Percentiles rank a stretch among this genome's conserved stretches.
Conservation (phyloP, 2,113 vertebrate species). For the Nibea albiflora region DNA sequence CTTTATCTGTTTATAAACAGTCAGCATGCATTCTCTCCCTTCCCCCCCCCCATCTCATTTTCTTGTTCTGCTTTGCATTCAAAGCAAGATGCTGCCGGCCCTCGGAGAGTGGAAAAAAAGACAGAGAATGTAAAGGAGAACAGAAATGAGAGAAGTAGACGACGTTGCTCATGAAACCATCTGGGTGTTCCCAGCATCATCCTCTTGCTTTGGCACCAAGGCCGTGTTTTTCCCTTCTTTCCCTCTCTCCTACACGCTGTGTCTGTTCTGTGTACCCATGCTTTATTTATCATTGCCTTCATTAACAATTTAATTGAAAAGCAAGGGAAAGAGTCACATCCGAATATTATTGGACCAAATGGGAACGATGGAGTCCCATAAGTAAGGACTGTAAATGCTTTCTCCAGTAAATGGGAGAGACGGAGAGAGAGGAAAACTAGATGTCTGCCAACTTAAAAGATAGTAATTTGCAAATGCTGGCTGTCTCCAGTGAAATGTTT, state of each 20-base stretch:
- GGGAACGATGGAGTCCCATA: constrained; percentile 38
- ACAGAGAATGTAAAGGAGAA: constrained; percentile 17
- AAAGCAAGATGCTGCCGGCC: constrained; percentile 37
- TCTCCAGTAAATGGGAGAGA: constrained; percentile 24
- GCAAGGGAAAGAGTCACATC: constrained; percentile 53
- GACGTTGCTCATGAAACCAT: constrained; percentile 36
- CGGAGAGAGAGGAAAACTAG: constrained; percentile 14
- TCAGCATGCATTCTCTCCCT: neutral
- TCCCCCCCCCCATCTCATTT: neutral
- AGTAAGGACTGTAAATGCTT: constrained; percentile 54
- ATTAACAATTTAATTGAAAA: constrained; percentile 74
- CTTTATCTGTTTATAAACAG: constrained; percentile 36
- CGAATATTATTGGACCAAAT: constrained; percentile 60
- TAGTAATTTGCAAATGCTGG: constrained; percentile 69
- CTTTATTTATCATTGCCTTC: constrained; percentile 69
- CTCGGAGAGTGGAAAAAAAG: constrained; percentile 20
- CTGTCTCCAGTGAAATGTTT: constrained; percentile 71
- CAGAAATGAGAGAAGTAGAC: constrained; percentile 14
- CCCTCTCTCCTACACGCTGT: constrained; percentile 28
- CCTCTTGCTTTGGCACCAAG: constrained; percentile 43
- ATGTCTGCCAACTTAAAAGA: constrained; percentile 70
- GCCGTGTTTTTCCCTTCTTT: constrained; percentile 27
- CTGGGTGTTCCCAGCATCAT: constrained; percentile 54
- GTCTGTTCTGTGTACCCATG: constrained; percentile 55
- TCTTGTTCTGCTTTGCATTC: constrained; percentile 39